phyloP scores from a whole-genome alignment of 2,113 vertebrate species.

The Phoenicopterus ruber region DNA sequence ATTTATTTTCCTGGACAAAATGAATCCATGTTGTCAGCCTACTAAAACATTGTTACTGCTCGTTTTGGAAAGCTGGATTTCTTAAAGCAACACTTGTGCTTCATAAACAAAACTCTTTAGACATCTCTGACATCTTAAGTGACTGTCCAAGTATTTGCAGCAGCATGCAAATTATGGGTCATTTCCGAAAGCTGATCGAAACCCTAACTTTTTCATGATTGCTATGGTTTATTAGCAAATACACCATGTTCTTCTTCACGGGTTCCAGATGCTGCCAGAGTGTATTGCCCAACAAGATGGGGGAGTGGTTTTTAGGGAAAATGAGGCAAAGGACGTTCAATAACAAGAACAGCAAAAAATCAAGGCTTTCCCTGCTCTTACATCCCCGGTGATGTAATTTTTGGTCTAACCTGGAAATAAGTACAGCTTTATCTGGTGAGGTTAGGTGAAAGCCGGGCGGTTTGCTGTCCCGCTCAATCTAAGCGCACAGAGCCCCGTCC shows the following conservation, averaged over 20 bases:
- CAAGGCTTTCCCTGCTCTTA: neutral
- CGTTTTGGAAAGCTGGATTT: neutral
- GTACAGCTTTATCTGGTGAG: neutral
- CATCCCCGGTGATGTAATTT: neutral
- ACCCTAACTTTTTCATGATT: neutral
- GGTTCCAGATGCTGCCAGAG: neutral
- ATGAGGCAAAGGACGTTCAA: neutral
- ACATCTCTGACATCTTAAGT: neutral
- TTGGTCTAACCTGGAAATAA: neutral
- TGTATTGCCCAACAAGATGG: neutral
- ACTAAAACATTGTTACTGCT: neutral
- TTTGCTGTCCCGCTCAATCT: neutral
- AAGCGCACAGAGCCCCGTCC: neutral
- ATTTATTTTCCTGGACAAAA: neutral
- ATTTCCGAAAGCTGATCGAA: neutral
- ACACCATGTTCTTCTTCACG: neutral
- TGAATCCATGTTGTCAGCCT: constrained; percentile 20
- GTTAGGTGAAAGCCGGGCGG: neutral
- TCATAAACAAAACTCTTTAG: neutral
- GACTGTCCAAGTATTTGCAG: neutral
- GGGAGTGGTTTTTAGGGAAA: neutral
- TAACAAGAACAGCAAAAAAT: neutral
- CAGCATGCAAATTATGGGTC: neutral
- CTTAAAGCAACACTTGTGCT: neutral
- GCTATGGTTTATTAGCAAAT: neutral